Evolutionary conservation across 2,113 vertebrate species (phyloP), one percentile per base, ranked within the genome.

Genomic region (Archocentrus centrarchus): DNA sequence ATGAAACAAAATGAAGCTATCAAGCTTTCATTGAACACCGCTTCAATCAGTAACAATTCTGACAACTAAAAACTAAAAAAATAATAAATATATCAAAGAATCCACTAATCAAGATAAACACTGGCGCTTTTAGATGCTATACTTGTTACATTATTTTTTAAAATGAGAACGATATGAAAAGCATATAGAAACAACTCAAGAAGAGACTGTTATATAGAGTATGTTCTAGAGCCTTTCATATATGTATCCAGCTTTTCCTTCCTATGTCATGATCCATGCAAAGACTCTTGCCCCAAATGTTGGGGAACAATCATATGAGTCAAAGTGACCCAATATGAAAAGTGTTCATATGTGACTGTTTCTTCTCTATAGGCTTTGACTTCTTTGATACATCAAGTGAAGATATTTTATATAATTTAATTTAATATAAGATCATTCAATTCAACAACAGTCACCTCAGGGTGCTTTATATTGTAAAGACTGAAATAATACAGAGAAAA

Each of bases 251-350:
- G 24, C 63, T 68, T 47, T 68, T 68, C 7, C 63, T 68, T 68
- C 24, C 14, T 27, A 11, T 27, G 7, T 24, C 39, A 47, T 68
- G 22, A 27, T 47, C 22, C 39, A 22, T 2, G 22, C 32, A 58
- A 4, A 4, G 14, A n/a, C 15, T 32, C 44, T 47, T 3, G 6
- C n/a, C 44, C 27, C n/a, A 37, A 15, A 18, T 22, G 17, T 44
- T 73, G 53, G 18, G 30, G 32, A 84, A 61, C 47, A 24, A 59
- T 53, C 47, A 37, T 47, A 5, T 18, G 60, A 93, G 89, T 92
- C 91, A 92, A 91, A 89, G 77, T 94, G 93, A 94, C 89, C 82
- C 85, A 89, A 82, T 79, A 75, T 59, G 50, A 75, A 76, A 83
- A 81, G 78, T 83, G 39, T 24, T 80, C 47, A 66, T 30, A 7